A percentile compares a stretch with the other conserved stretches of the same genome.
Conservation (phyloP, 2,797 vertebrate species). For the Botia kubotai region DNA sequence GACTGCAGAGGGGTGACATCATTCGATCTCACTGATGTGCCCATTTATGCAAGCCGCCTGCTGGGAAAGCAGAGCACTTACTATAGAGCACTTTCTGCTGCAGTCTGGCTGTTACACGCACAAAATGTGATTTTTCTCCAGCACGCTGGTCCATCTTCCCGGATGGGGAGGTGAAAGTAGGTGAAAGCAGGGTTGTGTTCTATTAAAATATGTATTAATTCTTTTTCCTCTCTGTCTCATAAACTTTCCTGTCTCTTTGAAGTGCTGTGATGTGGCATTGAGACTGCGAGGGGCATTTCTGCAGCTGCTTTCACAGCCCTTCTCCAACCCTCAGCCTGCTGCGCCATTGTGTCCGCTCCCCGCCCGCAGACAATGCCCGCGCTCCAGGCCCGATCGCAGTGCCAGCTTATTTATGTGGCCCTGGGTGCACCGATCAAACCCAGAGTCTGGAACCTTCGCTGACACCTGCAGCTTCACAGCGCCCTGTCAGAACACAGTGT, state of each 20-base stretch:
- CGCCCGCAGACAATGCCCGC: constrained; percentile 65
- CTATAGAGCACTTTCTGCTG: constrained; percentile 29
- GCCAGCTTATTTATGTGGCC: constrained; percentile 67
- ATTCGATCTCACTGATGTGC: constrained; percentile 50
- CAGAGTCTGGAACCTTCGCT: constrained; percentile 65
- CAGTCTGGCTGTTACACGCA: constrained; percentile 9
- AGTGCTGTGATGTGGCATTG: constrained; percentile 75
- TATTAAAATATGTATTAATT: constrained; percentile 37
- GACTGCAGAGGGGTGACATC: constrained; percentile 51
- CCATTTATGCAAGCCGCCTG: constrained; percentile 55
- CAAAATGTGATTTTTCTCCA: constrained; percentile 40
- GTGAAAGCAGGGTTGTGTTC: constrained; percentile 33
- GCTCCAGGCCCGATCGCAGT: constrained; percentile 62
- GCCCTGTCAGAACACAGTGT: constrained; percentile 64
- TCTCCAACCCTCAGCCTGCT: constrained; percentile 69
- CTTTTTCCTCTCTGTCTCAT: constrained; percentile 31
- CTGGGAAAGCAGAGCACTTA: not conserved
- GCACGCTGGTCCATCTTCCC: constrained; percentile 30
- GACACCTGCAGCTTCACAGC: constrained; percentile 67
- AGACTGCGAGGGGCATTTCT: constrained; percentile 55
- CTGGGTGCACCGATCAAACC: constrained; percentile 69
- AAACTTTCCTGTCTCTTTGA: constrained; percentile 58
- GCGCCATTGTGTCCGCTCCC: constrained; percentile 72
- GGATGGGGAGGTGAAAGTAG: constrained; percentile 5
- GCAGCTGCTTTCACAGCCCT: constrained; percentile 68